Evolutionary conservation across 2,888 invertebrate genomes (phyloP).

Genomic region (Mythimna albipuncta): DNA sequence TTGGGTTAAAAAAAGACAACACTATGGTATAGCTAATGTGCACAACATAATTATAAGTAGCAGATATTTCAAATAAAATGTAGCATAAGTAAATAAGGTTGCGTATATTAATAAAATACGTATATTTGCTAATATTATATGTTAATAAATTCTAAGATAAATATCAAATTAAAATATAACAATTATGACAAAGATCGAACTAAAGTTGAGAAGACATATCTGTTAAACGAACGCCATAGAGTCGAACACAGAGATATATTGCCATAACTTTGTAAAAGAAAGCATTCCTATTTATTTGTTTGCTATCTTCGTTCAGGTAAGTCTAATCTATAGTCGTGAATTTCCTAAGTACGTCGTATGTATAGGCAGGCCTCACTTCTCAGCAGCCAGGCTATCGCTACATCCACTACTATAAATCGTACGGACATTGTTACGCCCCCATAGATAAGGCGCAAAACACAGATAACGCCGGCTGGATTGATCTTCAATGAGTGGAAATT

Average conservation of each 20-base stretch:
- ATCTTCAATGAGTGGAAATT: conserved; percentile 89
- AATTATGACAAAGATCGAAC: too few relatives aligned
- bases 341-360: conserved; percentile 48
- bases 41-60: too few relatives aligned
- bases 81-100: too few relatives aligned
- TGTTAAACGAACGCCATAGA: neutral
- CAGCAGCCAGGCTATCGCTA: conserved; percentile 46
- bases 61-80: too few relatives aligned
- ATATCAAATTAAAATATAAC: too few relatives aligned
- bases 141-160: too few relatives aligned
- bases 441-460: conserved; percentile 86
- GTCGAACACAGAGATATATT: neutral
- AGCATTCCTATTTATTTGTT: conserved; percentile 30
- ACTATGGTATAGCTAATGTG: too few relatives aligned
- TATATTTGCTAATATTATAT: too few relatives aligned
- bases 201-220: neutral
- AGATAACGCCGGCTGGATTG: conserved; percentile 86
- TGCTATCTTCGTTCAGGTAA: conserved; percentile 42
- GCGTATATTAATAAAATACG: too few relatives aligned
- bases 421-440: conserved; percentile 76
- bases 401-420: conserved; percentile 76
- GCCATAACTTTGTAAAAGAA: conserved; percentile 3
- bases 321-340: conserved; percentile 36
- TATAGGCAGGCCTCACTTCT: conserved; percentile 29
- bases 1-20: too few relatives aligned